Percentiles rank a stretch among this genome's conserved stretches.
These are phyloP conservation scores for Drosophila biarmipes DNA, from an alignment of 1,140 invertebrate species.

Conservation along the genomic window DNA sequence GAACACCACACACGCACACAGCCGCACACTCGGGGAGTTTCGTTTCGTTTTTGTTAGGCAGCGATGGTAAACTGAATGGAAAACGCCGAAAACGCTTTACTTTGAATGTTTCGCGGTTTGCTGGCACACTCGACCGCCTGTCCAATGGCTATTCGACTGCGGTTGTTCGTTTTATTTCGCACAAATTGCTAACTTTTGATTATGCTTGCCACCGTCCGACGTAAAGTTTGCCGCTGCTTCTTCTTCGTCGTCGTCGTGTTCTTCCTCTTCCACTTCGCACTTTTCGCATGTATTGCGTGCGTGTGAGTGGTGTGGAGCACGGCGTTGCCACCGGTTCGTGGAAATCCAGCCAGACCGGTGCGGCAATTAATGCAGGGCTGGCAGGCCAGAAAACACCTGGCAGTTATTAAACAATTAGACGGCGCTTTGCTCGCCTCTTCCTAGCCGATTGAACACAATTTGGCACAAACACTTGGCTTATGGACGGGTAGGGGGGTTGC, in stretches of 20 bases:
- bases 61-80: constrained; percentile 31
- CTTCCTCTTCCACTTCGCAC: constrained; percentile 56
- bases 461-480: not conserved
- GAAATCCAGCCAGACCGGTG: constrained; percentile 38
- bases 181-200: constrained; percentile 29
- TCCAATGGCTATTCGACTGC: constrained; percentile 1
- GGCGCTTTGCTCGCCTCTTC: not conserved
- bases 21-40: constrained; percentile 26
- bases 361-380: not conserved
- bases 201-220: constrained; percentile 57
- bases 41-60: constrained; percentile 31
- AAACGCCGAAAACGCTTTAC: constrained; percentile 25
- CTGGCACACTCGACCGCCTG: not conserved
- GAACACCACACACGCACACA: constrained; percentile 42
- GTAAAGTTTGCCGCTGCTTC: constrained; percentile 75
- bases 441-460: constrained; percentile 29
- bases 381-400: constrained; percentile 9
- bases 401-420: constrained; percentile 26
- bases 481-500: no score
- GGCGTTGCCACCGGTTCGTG: constrained; percentile 60
- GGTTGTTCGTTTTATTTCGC: constrained; percentile 31
- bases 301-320: constrained; percentile 43
- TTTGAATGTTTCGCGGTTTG: not conserved
- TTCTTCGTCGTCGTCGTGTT: constrained; percentile 49
- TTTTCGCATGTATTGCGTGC: constrained; percentile 67